These are phyloP conservation scores for Arbacia lixula DNA, from an alignment of 53 echinoderm and acorn worm genomes.

Conservation along the genomic window DNA sequence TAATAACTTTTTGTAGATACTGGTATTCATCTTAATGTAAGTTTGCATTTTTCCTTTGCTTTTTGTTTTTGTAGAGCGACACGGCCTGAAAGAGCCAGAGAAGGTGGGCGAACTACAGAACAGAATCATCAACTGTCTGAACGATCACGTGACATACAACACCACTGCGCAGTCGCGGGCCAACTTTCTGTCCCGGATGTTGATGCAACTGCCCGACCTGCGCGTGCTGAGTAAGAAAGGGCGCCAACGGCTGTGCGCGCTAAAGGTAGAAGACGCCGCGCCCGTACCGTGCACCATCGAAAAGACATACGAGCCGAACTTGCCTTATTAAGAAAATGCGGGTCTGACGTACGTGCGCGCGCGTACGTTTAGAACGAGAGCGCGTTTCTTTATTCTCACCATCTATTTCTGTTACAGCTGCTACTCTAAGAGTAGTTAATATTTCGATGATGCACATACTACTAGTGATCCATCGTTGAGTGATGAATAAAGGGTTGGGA, in stretches of 20 bases:
- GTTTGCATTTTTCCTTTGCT: neutral
- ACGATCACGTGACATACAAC: conserved; percentile 99
- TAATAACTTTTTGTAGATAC: neutral
- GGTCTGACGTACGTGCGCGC: too few relatives aligned
- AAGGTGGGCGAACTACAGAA: conserved; percentile 92
- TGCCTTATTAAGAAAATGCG: conserved; percentile 88
- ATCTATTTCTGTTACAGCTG: too few relatives aligned
- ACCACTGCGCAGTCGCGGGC: conserved; percentile 89
- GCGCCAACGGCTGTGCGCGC: conserved; percentile 86
- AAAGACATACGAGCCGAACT: conserved; percentile 87
- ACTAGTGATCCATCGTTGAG: too few relatives aligned
- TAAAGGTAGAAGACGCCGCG: conserved; percentile 82
- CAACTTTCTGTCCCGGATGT: conserved; percentile 93
- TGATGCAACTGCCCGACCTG: conserved; percentile 92
- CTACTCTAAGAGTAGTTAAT: too few relatives aligned
- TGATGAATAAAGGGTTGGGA: too few relatives aligned
- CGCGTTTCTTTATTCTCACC: too few relatives aligned
- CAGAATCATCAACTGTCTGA: conserved; percentile 92
- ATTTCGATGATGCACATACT: too few relatives aligned
- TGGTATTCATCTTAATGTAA: too few relatives aligned
- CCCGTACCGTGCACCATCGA: conserved; percentile 82
- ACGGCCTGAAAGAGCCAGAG: conserved; percentile 87
- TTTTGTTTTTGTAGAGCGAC: conserved; percentile 75
- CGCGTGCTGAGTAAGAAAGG: conserved; percentile 97
- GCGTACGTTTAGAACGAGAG: too few relatives aligned